Conservation (phyloP, 2,113 vertebrate genomes). For the Cyanistes caeruleus region DNA sequence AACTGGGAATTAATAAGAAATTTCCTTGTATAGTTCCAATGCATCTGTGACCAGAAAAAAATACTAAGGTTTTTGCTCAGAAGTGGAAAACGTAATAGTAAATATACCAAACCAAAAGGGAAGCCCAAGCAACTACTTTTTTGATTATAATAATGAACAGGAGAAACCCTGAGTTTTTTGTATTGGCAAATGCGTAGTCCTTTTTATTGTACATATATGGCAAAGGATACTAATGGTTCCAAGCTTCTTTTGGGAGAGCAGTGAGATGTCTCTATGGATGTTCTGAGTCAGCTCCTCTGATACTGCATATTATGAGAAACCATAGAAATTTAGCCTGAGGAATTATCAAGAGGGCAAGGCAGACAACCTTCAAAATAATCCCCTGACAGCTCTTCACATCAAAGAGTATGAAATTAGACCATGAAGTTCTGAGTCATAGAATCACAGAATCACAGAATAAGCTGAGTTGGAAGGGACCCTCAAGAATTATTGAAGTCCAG, state of each 20-base stretch:
- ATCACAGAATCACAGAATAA: not conserved
- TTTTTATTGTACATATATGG: not conserved
- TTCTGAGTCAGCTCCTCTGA: not conserved
- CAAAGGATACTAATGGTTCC: not conserved
- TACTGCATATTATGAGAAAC: not conserved
- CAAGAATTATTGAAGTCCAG: accelerated
- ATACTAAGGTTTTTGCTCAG: not conserved
- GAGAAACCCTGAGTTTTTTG: accelerated
- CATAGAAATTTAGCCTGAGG: not conserved
- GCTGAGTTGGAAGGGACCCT: not conserved
- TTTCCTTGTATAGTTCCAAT: not conserved
- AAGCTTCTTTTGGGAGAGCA: not conserved
- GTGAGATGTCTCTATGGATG: not conserved
- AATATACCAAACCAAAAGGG: not conserved
- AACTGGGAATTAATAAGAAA: not conserved
- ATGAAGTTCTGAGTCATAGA: not conserved
- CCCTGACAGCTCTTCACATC: not conserved
- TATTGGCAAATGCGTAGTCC: not conserved
- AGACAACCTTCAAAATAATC: not conserved
- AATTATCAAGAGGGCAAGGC: not conserved
- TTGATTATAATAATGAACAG: not conserved
- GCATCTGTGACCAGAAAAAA: not conserved
- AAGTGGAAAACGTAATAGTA: not conserved
- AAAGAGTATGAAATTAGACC: not conserved
- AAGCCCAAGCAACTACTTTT: not conserved